Percentiles rank a stretch among this genome's conserved stretches.
Evolutionary conservation across 2,113 vertebrate genomes (phyloP).

Genomic region (Anhinga anhinga): DNA sequence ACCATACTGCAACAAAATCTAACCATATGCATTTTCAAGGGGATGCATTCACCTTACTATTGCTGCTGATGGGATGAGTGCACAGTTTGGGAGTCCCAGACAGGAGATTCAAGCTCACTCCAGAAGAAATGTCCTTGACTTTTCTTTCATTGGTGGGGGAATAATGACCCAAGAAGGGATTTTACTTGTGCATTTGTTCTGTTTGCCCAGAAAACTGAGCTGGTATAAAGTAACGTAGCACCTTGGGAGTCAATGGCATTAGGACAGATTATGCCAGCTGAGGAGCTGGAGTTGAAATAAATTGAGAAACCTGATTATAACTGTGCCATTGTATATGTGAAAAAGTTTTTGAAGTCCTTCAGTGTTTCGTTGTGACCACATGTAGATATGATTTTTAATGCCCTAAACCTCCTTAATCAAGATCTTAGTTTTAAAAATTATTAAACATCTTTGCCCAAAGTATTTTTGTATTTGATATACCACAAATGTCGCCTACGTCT

Average conservation of each 20-base stretch:
- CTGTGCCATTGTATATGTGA: neutral
- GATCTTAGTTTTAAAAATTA: conserved; percentile 14
- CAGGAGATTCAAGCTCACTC: neutral
- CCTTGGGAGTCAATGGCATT: neutral
- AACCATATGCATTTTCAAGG: neutral
- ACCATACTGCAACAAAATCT: neutral
- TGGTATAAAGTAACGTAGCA: neutral
- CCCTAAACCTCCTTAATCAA: conserved; percentile 20
- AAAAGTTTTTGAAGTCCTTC: neutral
- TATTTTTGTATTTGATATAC: conserved; percentile 37
- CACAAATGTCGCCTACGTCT: conserved; percentile 22
- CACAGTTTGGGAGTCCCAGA: neutral
- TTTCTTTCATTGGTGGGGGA: neutral
- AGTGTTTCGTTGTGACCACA: neutral
- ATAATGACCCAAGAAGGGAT: neutral
- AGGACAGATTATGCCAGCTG: neutral
- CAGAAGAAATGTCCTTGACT: neutral
- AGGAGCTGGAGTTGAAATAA: conserved; percentile 6
- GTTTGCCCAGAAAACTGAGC: neutral
- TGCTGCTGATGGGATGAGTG: neutral
- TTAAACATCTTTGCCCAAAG: conserved; percentile 15
- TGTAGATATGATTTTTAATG: conserved; percentile 6
- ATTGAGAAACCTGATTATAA: conserved; percentile 8
- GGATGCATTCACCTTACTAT: neutral
- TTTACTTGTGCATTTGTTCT: neutral